Conservation (phyloP, 1,140 invertebrate species). For the Tetraneura akinire region DNA sequence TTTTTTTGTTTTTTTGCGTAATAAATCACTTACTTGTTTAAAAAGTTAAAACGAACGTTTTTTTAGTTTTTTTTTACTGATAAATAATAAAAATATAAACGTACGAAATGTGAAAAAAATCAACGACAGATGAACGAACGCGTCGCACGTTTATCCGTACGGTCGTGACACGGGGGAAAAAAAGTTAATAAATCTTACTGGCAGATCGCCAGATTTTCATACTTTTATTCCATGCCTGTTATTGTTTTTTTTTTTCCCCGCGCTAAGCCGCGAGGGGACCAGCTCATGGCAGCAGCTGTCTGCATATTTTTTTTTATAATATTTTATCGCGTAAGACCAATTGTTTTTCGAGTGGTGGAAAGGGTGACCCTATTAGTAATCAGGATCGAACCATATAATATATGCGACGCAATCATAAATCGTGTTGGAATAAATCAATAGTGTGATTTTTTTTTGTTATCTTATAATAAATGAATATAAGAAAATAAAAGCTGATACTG, state of each 20-base stretch:
- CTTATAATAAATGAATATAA: too few relatives aligned
- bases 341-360: background rate
- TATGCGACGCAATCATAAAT: too few relatives aligned
- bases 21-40: too few relatives aligned
- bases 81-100: too few relatives aligned
- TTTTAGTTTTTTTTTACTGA: too few relatives aligned
- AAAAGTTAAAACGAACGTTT: too few relatives aligned
- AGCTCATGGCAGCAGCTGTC: background rate
- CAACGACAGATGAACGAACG: background rate
- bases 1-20: too few relatives aligned
- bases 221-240: background rate
- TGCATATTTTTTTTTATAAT: background rate
- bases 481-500: too few relatives aligned
- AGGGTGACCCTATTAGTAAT: background rate
- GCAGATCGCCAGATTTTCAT: slow-evolving; percentile 5
- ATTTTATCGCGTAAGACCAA: background rate
- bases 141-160: slow-evolving; percentile 20
- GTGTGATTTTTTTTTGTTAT: too few relatives aligned
- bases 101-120: background rate
- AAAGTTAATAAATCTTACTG: slow-evolving; percentile 11
- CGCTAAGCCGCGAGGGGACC: background rate
- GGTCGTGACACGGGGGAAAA: background rate
- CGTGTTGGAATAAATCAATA: too few relatives aligned
- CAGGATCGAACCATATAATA: too few relatives aligned
- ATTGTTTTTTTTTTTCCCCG: background rate